Evolutionary conservation across 1,140 invertebrate genomes (phyloP).

Genomic region (Pseudomyrmex cubaensis): DNA sequence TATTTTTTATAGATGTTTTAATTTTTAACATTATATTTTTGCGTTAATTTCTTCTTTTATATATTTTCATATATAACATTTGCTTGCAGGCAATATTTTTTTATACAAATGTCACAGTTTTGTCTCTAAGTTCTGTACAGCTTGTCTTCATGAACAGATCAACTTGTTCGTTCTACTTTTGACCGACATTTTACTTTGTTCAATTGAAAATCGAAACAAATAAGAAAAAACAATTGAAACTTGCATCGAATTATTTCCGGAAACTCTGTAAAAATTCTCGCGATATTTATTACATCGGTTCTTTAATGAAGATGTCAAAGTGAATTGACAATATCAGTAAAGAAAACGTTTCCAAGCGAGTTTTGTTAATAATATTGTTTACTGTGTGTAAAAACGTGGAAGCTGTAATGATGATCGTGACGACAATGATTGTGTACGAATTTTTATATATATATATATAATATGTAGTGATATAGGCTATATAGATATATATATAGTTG

Average conservation of each 20-base stretch:
- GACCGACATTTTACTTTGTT: neutral
- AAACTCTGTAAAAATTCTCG: neutral
- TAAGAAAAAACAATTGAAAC: neutral
- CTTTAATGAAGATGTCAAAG: neutral
- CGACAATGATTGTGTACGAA: slow-evolving; percentile 42
- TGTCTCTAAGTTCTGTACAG: neutral
- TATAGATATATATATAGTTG: slow-evolving; percentile 69
- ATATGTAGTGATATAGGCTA: slow-evolving; percentile 50
- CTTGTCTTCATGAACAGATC: neutral
- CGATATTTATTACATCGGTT: slow-evolving; percentile 1
- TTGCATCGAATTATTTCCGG: neutral
- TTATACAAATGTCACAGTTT: too few relatives aligned
- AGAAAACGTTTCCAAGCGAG: neutral
- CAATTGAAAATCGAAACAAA: neutral
- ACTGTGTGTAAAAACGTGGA: slow-evolving; percentile 44
- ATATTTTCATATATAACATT: neutral
- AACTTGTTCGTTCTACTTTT: neutral
- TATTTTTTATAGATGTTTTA: neutral
- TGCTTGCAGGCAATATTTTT: neutral
- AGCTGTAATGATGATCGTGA: slow-evolving; percentile 60
- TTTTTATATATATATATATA: slow-evolving; percentile 26
- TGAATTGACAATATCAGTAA: neutral
- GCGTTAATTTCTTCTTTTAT: neutral
- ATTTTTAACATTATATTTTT: neutral
- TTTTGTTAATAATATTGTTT: neutral